A percentile compares a stretch with the other conserved stretches of the same genome.
Evolutionary conservation across 2,113 vertebrate genomes (phyloP).

Genomic region (Toxotes chatareus): DNA sequence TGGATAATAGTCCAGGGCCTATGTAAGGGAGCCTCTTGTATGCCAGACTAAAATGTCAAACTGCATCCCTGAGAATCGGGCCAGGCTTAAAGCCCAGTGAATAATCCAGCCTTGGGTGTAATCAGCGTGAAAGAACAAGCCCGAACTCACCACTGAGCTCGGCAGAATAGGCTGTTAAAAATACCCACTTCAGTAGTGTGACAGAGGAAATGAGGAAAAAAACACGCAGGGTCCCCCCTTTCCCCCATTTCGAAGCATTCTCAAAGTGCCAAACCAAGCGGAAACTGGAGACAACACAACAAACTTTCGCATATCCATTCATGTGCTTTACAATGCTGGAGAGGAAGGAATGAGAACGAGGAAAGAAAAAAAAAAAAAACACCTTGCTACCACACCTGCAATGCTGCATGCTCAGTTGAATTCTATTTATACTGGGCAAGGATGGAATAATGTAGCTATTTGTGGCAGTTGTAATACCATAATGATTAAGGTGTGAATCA

Average conservation of each 20-base stretch:
- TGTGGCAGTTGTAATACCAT: slow-evolving; percentile 3
- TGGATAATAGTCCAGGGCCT: slow-evolving; percentile 70
- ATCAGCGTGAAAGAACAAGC: slow-evolving; percentile 77
- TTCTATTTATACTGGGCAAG: neutral
- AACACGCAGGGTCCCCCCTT: neutral
- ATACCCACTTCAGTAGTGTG: slow-evolving; percentile 57
- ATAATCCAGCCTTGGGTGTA: slow-evolving; percentile 77
- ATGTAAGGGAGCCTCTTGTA: slow-evolving; percentile 59
- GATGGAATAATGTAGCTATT: slow-evolving; percentile 4
- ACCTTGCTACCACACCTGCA: slow-evolving; percentile 5
- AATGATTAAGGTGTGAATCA: slow-evolving; percentile 17
- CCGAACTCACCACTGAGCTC: slow-evolving; percentile 56
- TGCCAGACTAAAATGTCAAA: slow-evolving; percentile 77
- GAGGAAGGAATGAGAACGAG: slow-evolving; percentile 23
- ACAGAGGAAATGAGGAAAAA: slow-evolving; percentile 6
- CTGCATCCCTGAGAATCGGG: slow-evolving; percentile 59
- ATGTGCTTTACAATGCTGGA: slow-evolving; percentile 20
- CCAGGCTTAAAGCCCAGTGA: slow-evolving; percentile 62
- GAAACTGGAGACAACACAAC: slow-evolving; percentile 38
- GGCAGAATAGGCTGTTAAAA: slow-evolving; percentile 64
- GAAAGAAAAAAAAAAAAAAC: neutral
- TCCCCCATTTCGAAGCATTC: slow-evolving; percentile 25
- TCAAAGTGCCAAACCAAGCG: slow-evolving; percentile 35
- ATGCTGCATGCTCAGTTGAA: slow-evolving; percentile 8
- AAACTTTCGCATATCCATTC: slow-evolving; percentile 42